Evolutionary conservation across 2,113 vertebrate genomes (phyloP).

Genomic region (Forbesichthys papilliferus): DNA sequence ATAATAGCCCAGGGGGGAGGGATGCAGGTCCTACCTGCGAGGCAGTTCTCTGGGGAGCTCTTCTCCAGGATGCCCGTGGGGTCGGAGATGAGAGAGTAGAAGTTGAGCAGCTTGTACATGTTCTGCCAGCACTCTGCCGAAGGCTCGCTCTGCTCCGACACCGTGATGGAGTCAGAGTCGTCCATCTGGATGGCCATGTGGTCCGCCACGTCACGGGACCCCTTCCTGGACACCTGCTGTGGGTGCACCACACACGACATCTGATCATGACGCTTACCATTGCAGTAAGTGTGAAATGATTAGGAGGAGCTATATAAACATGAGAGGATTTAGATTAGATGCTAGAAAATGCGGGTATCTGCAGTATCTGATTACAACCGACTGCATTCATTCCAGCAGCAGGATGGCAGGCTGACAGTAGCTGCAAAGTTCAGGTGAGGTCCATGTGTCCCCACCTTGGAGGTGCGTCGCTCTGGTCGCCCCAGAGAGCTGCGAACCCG

Average conservation of each 20-base stretch:
- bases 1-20: neutral
- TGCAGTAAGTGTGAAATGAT: too few relatives aligned
- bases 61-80: constrained; percentile 96
- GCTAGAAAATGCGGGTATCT: too few relatives aligned
- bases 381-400: too few relatives aligned
- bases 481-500: constrained; percentile 88
- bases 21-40: constrained; percentile 79
- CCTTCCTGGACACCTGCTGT: constrained; percentile 86
- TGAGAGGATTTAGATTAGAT: too few relatives aligned
- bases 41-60: constrained; percentile 84
- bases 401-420: too few relatives aligned
- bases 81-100: constrained; percentile 98
- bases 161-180: constrained; percentile 96
- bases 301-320: too few relatives aligned
- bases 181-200: constrained; percentile 97
- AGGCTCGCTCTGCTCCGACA: constrained; percentile 97
- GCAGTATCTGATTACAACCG: too few relatives aligned
- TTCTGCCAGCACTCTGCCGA: constrained; percentile 99
- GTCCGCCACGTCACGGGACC: constrained; percentile 95
- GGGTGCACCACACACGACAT: neutral
- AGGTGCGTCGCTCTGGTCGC: constrained; percentile 91
- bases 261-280: too few relatives aligned
- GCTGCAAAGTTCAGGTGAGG: too few relatives aligned
- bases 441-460: constrained; percentile 70
- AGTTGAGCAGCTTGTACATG: constrained; percentile 98